Evolutionary conservation across 2,888 invertebrate genomes (phyloP), one percentile per base, ranked within the genome.

Genomic region (Parthenolecanium corni): DNA sequence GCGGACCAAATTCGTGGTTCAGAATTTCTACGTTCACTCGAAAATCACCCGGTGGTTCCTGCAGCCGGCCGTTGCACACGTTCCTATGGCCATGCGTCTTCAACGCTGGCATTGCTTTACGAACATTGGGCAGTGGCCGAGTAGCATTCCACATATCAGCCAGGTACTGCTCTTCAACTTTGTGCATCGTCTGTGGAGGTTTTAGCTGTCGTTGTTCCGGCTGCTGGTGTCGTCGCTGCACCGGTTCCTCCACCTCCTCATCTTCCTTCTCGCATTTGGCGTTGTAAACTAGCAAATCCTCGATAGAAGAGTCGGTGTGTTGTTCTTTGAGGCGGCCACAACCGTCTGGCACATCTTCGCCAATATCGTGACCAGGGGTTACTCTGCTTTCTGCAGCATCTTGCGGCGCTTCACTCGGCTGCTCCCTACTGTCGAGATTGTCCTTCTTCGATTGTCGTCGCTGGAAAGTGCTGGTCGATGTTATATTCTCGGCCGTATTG

Each of bases 1-100:
- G 74, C 40, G 87, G 87, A 20, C 87, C 87, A 71, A 88, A 83
- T 74, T 63, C 63, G 24, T 63, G 63, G 2, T 53, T 53, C 21
- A 84, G 77, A 66, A 84, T 82, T 71, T 84, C 84, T 31, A 84
- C 83, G 67, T 67, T 74, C 2, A 76, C 75, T 71, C 74, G 74
- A 67, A 76, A 76, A 18, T 75, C 74, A 38, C 66, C 67, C 1
- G 68, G 68, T n/a, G 62, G 40, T 3, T 51, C 64, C 36, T 51
- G 52, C 21, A 58, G 61, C 21, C 16, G 56, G 36, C 52, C 64
- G 44, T 51, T 64, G 40, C 57, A 61, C 31, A 46, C 18, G 16
- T 25, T 52, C 52, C 4, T 21, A 42, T 44, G 16, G 31, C 31
- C 9, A 4, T 31, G 5, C 4, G 9, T 9, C 5, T 4, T 9